Evolutionary conservation across 2,113 vertebrate species (phyloP), one percentile per base, ranked within the genome.

Genomic region (Benitochromis conjunctus): DNA sequence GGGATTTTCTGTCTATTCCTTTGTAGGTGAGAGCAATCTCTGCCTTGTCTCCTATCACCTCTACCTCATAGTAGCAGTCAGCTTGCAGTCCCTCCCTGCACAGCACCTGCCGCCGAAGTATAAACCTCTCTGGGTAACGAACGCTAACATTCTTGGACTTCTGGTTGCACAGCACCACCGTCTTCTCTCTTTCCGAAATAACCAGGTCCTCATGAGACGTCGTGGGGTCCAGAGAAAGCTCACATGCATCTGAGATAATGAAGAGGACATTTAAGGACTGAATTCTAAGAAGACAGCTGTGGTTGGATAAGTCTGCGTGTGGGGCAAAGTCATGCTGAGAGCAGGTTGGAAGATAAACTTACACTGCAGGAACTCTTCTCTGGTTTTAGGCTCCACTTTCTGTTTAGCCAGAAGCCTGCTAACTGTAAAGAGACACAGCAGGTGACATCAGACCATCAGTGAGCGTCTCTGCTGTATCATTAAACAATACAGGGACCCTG

Each of bases 11-110:
- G 46, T 84, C 81, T 8, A 95, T 91, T 19, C 89, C 79, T 71
- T 74, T 87, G 81, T 94, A 95, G 6, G 92, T 16, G 1, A 95
- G 91, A 5, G 89, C 94, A 0, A 95, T 92, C 89, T 95, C 93
- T 1, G 74, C 85, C 84, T 93, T 91, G 7, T 55, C 58, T 26
- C 94, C 94, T 3, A 53, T 7, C 36, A 95, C 66, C 71, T 95
- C 94, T 1, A 93, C 43, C 79, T 95, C 95, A 46, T 94, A 95
- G 89, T 95, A 95, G 81, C 92, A 94, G 56, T 87, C 82, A 2
- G 80, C 89, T 66, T 85, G 71, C 66, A 95, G 90, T 0, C 80
- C 91, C 80, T 95, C 89, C 41, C 58, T 91, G 89, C 94, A 94
- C 29, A 95, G 83, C 62, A 95, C 16, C 87, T 95, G 95, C 19